phyloP scores from a whole-genome alignment of 2,888 invertebrate genomes.

The Microplitis deprimator region DNA sequence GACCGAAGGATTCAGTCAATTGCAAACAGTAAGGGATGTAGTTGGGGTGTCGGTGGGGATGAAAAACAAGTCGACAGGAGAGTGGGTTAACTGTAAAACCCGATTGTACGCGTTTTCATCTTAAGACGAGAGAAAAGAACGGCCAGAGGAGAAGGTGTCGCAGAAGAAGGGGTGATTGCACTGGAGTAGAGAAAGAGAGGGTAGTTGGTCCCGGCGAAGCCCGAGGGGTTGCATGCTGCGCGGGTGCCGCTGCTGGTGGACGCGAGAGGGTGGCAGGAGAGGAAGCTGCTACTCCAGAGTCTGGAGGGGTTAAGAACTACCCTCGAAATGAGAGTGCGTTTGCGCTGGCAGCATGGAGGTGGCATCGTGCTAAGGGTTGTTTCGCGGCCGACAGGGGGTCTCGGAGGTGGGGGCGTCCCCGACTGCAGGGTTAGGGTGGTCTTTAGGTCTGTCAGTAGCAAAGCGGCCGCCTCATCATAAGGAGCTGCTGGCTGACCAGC shows the following conservation, averaged over 20 bases:
- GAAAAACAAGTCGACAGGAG: conserved; percentile 53
- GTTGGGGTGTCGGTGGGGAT: conserved; percentile 39
- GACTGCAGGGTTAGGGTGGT: conserved; percentile 70
- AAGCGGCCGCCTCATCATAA: conserved; percentile 72
- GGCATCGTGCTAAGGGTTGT: conserved; percentile 69
- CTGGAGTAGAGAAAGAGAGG: conserved; percentile 40
- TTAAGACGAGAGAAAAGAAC: conserved; percentile 60
- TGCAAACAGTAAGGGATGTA: conserved; percentile 21
- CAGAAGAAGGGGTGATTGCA: conserved; percentile 48
- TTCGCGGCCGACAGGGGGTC: conserved; percentile 56
- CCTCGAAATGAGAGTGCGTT: conserved; percentile 68
- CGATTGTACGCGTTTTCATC: conserved; percentile 70
- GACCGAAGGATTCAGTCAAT: conserved; percentile 31
- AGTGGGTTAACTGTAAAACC: conserved; percentile 68
- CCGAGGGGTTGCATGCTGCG: conserved; percentile 49
- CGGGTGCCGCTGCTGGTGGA: conserved; percentile 50
- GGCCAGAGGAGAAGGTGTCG: conserved; percentile 25
- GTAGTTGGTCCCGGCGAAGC: conserved; percentile 47
- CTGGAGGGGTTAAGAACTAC: conserved; percentile 70
- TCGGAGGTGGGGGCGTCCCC: conserved; percentile 48
- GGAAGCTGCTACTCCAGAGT: conserved; percentile 54
- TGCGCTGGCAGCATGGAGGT: conserved; percentile 69
- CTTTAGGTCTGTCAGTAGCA: conserved; percentile 69
- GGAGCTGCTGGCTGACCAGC: conserved; percentile 69
- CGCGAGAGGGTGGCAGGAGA: conserved; percentile 54